A percentile compares a stretch with the other conserved stretches of the same genome.
Evolutionary conservation across 2,888 invertebrate genomes (phyloP).

Genomic region (Ornithoptera priamus): DNA sequence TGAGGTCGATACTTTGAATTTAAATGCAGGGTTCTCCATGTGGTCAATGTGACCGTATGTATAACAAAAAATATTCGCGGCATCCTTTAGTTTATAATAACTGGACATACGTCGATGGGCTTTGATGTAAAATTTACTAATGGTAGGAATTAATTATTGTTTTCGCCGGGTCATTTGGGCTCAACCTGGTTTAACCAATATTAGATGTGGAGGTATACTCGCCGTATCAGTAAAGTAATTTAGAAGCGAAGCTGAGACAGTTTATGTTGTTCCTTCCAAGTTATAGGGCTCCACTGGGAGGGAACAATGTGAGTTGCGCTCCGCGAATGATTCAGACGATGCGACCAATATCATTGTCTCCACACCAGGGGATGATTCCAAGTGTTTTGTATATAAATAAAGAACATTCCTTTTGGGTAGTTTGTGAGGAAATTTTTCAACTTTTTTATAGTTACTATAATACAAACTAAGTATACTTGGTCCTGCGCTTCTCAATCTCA

Average conservation of each 20-base stretch:
- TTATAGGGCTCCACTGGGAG: neutral
- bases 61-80: neutral
- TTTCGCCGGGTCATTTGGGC: neutral
- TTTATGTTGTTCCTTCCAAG: neutral
- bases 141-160: neutral
- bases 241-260: too few relatives aligned
- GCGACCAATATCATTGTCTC: slow-evolving; percentile 27
- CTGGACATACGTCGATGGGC: neutral
- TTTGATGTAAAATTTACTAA: neutral
- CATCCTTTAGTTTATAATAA: neutral
- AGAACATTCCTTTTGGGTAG: slow-evolving; percentile 68
- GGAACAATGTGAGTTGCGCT: neutral
- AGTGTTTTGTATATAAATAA: slow-evolving; percentile 51
- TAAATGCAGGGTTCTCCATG: neutral
- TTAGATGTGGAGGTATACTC: neutral
- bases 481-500: slow-evolving; percentile 41
- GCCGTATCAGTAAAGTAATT: too few relatives aligned
- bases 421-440: slow-evolving; percentile 54
- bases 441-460: slow-evolving; percentile 53
- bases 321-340: neutral
- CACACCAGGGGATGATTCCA: slow-evolving; percentile 5
- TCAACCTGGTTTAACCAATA: neutral
- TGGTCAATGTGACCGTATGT: slow-evolving; percentile 1
- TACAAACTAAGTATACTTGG: slow-evolving; percentile 48
- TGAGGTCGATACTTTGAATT: neutral